These are phyloP conservation scores for Aphelenchoides avenae DNA, from an alignment of 1,140 invertebrate genomes.

Conservation along the genomic window DNA sequence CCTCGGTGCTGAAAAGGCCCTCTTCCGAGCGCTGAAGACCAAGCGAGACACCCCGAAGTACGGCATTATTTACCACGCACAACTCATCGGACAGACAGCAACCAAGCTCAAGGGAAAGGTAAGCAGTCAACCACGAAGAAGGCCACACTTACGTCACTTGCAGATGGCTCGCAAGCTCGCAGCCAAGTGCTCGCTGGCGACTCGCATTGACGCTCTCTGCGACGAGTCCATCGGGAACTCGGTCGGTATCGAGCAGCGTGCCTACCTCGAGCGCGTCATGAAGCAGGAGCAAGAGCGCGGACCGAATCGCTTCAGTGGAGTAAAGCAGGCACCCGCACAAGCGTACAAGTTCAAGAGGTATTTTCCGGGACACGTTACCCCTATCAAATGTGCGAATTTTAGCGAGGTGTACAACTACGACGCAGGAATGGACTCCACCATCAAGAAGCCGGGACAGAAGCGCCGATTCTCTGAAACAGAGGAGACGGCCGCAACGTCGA, in stretches of 20 bases:
- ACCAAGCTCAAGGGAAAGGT: conserved; percentile 83
- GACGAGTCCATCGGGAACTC: conserved; percentile 64
- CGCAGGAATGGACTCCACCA: conserved; percentile 25
- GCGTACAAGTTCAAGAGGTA: conserved; percentile 56
- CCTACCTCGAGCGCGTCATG: conserved; percentile 46
- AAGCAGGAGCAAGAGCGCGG: conserved; percentile 49
- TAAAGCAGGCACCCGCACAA: conserved; percentile 27
- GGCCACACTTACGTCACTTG: conserved; percentile 5
- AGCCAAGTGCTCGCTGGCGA: conserved; percentile 85
- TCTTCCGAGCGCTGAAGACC: conserved; percentile 91
- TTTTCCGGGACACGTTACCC: not conserved
- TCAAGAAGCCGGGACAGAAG: conserved; percentile 26
- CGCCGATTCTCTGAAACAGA: conserved; percentile 23
- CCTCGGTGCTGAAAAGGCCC: conserved; percentile 92
- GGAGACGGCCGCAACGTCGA: conserved; percentile 3
- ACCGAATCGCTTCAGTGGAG: conserved; percentile 15
- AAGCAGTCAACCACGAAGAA: too few species aligned
- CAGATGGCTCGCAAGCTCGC: conserved; percentile 94
- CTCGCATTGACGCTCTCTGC: conserved; percentile 88
- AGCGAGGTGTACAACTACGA: conserved; percentile 52
- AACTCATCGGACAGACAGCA: conserved; percentile 79
- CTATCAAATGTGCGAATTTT: conserved; percentile 12
- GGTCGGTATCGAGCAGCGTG: conserved; percentile 51
- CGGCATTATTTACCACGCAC: conserved; percentile 94
- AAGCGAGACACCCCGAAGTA: conserved; percentile 98